These are phyloP conservation scores for Agrotis segetum DNA, from an alignment of 2,888 invertebrate genomes.

Conservation along the genomic window DNA sequence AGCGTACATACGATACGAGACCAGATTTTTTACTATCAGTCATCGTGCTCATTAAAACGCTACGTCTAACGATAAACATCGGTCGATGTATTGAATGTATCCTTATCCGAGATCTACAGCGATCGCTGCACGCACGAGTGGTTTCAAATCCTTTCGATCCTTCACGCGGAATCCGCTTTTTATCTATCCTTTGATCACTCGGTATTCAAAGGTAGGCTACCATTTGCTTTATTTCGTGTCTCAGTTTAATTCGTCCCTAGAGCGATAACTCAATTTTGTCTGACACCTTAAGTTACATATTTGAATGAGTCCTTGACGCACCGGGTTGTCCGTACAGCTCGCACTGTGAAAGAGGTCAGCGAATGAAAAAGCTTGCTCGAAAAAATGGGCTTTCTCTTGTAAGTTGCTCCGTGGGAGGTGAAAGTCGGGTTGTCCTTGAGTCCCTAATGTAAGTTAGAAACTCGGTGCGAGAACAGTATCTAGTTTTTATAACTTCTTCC, in stretches of 20 bases:
- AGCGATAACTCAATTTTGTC: constrained; percentile 41
- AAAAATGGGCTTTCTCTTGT: constrained; percentile 80
- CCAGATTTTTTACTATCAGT: constrained; percentile 59
- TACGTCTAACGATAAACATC: constrained; percentile 70
- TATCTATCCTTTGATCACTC: constrained; percentile 78
- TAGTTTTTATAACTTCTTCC: constrained; percentile 50
- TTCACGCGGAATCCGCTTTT: constrained; percentile 76
- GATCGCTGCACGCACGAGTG: constrained; percentile 73
- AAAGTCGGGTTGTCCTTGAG: constrained; percentile 86
- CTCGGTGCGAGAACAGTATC: constrained; percentile 64
- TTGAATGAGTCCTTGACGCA: constrained; percentile 55
- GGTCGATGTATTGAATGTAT: constrained; percentile 71
- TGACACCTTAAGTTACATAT: constrained; percentile 20
- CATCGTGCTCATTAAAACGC: constrained; percentile 61
- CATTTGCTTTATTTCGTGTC: constrained; percentile 64
- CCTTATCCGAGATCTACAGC: constrained; percentile 75
- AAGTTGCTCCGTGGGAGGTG: constrained; percentile 84
- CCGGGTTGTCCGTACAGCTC: constrained; percentile 53
- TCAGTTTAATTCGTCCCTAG: constrained; percentile 32
- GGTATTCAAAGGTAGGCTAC: constrained; percentile 63
- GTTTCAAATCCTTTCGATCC: constrained; percentile 75
- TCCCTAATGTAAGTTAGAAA: constrained; percentile 74
- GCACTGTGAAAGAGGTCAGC: constrained; percentile 72
- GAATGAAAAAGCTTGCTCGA: constrained; percentile 75
- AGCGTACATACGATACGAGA: constrained; percentile 48